Conservation (phyloP, 2,797 vertebrate species). For the Ficedula albicollis region DNA sequence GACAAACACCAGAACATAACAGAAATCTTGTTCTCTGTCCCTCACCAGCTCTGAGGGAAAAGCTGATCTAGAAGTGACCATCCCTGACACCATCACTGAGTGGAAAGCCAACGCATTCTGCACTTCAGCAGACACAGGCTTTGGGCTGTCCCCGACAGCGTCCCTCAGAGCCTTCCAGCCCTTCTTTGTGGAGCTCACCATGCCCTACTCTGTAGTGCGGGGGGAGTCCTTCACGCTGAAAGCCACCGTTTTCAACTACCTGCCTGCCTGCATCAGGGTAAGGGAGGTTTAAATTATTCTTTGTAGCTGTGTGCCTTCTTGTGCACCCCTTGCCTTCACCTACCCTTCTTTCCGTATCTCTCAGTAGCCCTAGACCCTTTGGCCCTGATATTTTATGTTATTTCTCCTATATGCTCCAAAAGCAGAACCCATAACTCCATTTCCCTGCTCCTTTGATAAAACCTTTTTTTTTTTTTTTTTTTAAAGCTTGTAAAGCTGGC, state of each 20-base stretch:
- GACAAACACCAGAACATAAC: neutral
- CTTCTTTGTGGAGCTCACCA: slow-evolving; percentile 85
- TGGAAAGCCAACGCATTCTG: slow-evolving; percentile 77
- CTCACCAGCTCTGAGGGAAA: slow-evolving; percentile 55
- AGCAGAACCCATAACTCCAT: too few relatives aligned
- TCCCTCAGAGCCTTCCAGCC: slow-evolving; percentile 84
- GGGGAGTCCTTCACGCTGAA: slow-evolving; percentile 85
- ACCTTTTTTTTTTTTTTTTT: too few relatives aligned
- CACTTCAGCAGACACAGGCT: slow-evolving; percentile 69
- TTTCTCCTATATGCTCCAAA: too few relatives aligned
- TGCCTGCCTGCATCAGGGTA: slow-evolving; percentile 84
- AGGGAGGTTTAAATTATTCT: too few relatives aligned
- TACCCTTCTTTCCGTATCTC: too few relatives aligned
- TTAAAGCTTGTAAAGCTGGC: neutral
- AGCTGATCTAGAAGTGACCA: slow-evolving; percentile 52
- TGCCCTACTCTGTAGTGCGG: slow-evolving; percentile 87
- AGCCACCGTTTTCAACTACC: slow-evolving; percentile 86
- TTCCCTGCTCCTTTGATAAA: too few relatives aligned
- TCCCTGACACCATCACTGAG: slow-evolving; percentile 78
- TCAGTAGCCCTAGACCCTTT: too few relatives aligned
- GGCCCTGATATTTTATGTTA: too few relatives aligned
- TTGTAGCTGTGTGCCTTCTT: too few relatives aligned
- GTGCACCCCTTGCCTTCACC: too few relatives aligned
- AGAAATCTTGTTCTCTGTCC: neutral
- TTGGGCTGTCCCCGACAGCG: slow-evolving; percentile 78